These are phyloP conservation scores for Umimayanthus chanpuru DNA, from an alignment of 92 coral and sea anemone genomes.

Conservation along the genomic window DNA sequence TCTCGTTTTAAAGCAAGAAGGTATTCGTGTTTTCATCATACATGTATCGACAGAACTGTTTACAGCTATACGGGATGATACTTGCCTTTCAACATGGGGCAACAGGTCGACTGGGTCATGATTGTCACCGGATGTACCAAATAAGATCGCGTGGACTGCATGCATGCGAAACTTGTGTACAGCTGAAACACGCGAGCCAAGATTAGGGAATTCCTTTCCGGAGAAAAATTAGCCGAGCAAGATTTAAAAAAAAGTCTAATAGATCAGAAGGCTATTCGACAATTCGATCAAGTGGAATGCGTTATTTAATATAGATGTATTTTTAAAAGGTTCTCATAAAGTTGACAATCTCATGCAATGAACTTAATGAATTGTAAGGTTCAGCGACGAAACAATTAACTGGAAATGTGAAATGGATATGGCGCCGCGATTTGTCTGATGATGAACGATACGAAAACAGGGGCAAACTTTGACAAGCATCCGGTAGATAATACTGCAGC, in stretches of 20 bases:
- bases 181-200: not conserved
- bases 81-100: not conserved
- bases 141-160: not conserved
- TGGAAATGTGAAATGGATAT: not conserved
- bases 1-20: no score
- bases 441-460: not conserved
- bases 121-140: not conserved
- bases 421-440: not conserved
- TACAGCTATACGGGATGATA: not conserved
- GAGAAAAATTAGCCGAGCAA: not conserved
- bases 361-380: not conserved
- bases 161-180: not conserved
- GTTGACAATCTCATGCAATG: not conserved
- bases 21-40: not conserved
- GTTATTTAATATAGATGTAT: not conserved
- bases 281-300: not conserved
- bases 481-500: not conserved
- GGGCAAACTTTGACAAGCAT: not conserved
- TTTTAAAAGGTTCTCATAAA: not conserved
- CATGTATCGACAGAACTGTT: not conserved
- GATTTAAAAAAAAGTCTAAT: not conserved
- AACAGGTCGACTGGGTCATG: not conserved
- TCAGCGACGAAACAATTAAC: slow-evolving; percentile 20
- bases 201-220: slow-evolving; percentile 3
- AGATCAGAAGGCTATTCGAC: not conserved